Evolutionary conservation across 1,140 invertebrate genomes (phyloP).

Genomic region (Pseudachorutes palmiensis): DNA sequence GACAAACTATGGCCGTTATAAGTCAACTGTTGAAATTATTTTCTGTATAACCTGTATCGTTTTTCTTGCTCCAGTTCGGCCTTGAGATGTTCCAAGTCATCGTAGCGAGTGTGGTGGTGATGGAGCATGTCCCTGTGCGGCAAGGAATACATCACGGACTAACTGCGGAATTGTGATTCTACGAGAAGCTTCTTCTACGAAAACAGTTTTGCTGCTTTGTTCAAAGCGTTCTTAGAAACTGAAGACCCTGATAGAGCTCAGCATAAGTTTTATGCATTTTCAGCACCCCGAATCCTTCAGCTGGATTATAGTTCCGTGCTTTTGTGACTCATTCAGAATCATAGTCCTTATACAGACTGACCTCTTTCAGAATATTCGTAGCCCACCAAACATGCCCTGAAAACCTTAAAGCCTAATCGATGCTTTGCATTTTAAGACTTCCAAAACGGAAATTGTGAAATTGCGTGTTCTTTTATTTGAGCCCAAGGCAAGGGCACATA

Average conservation of each 20-base stretch:
- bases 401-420: constrained; percentile 26
- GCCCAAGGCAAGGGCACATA: constrained; percentile 4
- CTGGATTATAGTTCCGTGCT: too few relatives aligned
- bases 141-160: background rate
- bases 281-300: too few relatives aligned
- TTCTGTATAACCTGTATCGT: constrained; percentile 29
- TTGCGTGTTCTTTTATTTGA: constrained; percentile 22
- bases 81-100: constrained; percentile 37
- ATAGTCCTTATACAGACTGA: background rate
- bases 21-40: background rate
- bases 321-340: too few relatives aligned
- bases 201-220: too few relatives aligned
- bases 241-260: background rate
- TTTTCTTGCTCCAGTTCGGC: constrained; percentile 37
- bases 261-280: background rate
- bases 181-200: background rate
- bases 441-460: constrained; percentile 25
- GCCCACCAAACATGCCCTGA: background rate
- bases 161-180: background rate
- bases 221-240: background rate
- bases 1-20: background rate
- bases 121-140: constrained; percentile 17
- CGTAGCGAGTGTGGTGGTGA: constrained; percentile 30
- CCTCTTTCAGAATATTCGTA: background rate
- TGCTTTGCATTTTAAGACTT: constrained; percentile 25